Percentiles rank a stretch among this genome's conserved stretches.
These are phyloP conservation scores for Epizoanthus stellaris DNA, from an alignment of 92 coral and sea anemone species.

Conservation along the genomic window DNA sequence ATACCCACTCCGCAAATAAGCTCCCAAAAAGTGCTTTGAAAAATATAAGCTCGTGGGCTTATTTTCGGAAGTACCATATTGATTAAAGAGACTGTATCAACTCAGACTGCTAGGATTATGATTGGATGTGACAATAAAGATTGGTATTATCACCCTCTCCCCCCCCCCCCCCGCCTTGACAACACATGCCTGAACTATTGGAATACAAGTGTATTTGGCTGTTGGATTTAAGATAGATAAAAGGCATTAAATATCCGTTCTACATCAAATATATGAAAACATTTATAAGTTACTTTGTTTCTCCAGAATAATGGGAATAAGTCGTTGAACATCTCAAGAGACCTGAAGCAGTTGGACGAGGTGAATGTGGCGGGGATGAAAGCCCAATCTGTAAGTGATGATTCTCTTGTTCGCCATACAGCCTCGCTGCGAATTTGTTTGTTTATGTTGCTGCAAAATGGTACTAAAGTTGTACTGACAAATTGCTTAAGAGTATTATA, in stretches of 20 bases:
- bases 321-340: slow-evolving; percentile 44
- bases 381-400: slow-evolving; percentile 63
- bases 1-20: no score
- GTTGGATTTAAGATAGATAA: background rate
- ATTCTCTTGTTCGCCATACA: background rate
- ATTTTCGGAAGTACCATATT: no score
- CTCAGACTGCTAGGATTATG: no score
- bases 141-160: no score
- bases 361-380: slow-evolving; percentile 59
- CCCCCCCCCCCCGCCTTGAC: no score
- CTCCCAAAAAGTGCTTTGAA: no score
- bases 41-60: no score
- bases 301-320: slow-evolving; percentile 50
- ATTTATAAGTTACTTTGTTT: background rate
- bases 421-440: background rate
- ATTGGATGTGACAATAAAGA: no score
- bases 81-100: no score
- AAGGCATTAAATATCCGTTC: background rate
- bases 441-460: no score
- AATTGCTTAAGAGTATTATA: no score
- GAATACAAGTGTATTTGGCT: background rate
- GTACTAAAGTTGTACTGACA: no score
- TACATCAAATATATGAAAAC: background rate
- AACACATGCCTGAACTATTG: background rate
- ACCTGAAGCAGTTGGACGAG: slow-evolving; percentile 42